Evolutionary conservation across 2,888 invertebrate species (phyloP), one percentile per base, ranked within the genome.

Genomic region (Microctonus aethiopoides): DNA sequence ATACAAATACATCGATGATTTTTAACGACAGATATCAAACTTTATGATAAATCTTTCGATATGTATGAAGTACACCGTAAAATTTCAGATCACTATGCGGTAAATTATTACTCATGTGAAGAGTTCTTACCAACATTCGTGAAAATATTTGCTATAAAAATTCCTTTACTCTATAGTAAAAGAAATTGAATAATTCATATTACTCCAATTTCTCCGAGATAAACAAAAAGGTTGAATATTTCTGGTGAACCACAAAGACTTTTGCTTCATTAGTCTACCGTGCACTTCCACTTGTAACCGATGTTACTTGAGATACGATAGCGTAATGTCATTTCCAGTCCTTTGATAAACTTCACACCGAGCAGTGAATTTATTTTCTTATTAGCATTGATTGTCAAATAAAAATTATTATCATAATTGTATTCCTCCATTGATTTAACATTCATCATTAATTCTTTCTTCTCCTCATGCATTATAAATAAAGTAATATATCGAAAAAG

Each of bases 41-140:
- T 56, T 72, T 68, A 22, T 34, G 9, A 57, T 67, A 69, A 67
- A 62, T 74, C 72, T 54, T 62, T 56, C 46, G 16, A 46, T 29
- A 57, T 59, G 52, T 71, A 68, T 67, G 61, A 66, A 22, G 68
- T 67, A 64, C 41, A 36, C 73, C 67, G 72, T 74, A 51, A 75
- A 73, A 75, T 75, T 73, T 74, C 68, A 61, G 67, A 63, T 75
- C 67, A 71, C 71, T 73, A 74, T 75, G 73, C 72, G 70, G 72
- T 71, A 54, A 52, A 51, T 59, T 70, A 51, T 52, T 59, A 20
- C 4, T 26, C 20, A 9, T 26, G 22, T 39, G 32, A 56, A 26
- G 41, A 51, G 13, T 24, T 62, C 34, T 57, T 66, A 34, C 11
- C 9, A 4, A 56, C 5, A 13, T 13, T 56, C 56, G 11, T 22